A percentile compares a stretch with the other conserved stretches of the same genome.
Evolutionary conservation across 2,888 invertebrate species (phyloP).

Genomic region (Galeopsomyia nigrocyanea): DNA sequence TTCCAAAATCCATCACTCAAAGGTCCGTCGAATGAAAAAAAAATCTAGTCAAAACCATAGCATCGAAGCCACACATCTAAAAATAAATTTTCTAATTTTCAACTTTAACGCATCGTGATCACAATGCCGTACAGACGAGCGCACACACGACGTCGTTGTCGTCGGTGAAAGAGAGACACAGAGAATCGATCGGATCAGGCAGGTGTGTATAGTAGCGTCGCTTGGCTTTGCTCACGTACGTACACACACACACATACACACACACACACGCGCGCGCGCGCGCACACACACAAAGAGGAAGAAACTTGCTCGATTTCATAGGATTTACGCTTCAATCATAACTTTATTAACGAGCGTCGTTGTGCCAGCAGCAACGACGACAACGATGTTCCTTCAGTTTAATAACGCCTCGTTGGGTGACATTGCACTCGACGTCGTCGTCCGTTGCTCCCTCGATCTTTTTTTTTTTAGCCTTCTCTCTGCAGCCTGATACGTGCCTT

Average conservation of each 20-base stretch:
- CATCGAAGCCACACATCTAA: neutral
- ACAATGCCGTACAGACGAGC: conserved; percentile 35
- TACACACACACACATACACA: too few relatives aligned
- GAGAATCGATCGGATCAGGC: conserved; percentile 1
- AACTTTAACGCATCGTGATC: conserved; percentile 44
- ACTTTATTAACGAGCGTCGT: conserved; percentile 61
- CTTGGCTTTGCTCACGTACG: too few relatives aligned
- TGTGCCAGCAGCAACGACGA: conserved; percentile 44
- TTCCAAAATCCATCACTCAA: neutral
- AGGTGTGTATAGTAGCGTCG: neutral
- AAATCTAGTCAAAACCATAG: too few relatives aligned
- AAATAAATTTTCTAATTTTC: conserved; percentile 49
- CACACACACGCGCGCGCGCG: conserved; percentile 22
- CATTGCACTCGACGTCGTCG: conserved; percentile 6
- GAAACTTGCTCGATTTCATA: conserved; percentile 63
- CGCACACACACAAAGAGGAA: conserved; percentile 41
- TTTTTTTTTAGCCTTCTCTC: too few relatives aligned
- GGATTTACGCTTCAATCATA: conserved; percentile 65
- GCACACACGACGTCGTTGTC: neutral
- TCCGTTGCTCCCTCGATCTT: neutral
- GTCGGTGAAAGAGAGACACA: conserved; percentile 5
- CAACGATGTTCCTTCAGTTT: neutral
- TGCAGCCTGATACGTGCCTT: too few relatives aligned
- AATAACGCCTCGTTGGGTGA: neutral
- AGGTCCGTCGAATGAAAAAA: too few relatives aligned